These are phyloP conservation scores for Gymnoscelis rufifasciata DNA, from an alignment of 2,888 invertebrate genomes.

Conservation along the genomic window DNA sequence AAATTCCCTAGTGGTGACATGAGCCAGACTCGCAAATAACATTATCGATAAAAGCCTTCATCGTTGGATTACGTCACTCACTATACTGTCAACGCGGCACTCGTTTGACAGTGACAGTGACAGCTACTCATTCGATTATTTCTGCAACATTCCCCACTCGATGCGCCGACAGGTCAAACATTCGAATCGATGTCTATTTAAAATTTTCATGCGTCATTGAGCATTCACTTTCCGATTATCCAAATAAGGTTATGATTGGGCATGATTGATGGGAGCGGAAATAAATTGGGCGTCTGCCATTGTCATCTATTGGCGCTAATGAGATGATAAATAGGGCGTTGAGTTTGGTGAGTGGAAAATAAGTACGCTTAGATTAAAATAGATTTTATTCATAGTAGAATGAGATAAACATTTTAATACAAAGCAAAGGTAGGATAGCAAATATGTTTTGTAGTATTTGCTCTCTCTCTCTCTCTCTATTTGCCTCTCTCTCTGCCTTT, in stretches of 20 bases:
- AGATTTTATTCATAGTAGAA: no score
- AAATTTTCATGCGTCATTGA: slow-evolving; percentile 19
- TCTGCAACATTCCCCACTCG: slow-evolving; percentile 34
- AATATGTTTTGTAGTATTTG: no score
- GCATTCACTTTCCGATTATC: slow-evolving; percentile 8
- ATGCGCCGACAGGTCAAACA: slow-evolving; percentile 32
- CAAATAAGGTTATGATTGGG: slow-evolving; percentile 5
- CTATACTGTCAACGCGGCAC: not conserved
- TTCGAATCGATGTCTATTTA: slow-evolving; percentile 32
- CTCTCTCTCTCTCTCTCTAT: no score
- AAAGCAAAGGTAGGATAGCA: no score
- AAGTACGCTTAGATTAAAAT: no score
- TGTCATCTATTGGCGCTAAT: not conserved
- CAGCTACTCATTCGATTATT: slow-evolving; percentile 26
- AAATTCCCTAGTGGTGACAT: not conserved
- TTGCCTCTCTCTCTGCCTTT: no score
- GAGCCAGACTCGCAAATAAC: not conserved
- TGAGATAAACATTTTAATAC: no score
- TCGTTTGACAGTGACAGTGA: slow-evolving; percentile 6
- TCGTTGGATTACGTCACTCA: slow-evolving; percentile 1
- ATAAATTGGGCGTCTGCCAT: not conserved
- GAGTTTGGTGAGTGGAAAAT: no score
- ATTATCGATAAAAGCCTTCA: slow-evolving; percentile 3
- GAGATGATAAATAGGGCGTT: not conserved
- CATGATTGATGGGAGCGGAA: slow-evolving; percentile 1